phyloP scores from a whole-genome alignment of 2,113 vertebrate species.

The Larimichthys crocea region DNA sequence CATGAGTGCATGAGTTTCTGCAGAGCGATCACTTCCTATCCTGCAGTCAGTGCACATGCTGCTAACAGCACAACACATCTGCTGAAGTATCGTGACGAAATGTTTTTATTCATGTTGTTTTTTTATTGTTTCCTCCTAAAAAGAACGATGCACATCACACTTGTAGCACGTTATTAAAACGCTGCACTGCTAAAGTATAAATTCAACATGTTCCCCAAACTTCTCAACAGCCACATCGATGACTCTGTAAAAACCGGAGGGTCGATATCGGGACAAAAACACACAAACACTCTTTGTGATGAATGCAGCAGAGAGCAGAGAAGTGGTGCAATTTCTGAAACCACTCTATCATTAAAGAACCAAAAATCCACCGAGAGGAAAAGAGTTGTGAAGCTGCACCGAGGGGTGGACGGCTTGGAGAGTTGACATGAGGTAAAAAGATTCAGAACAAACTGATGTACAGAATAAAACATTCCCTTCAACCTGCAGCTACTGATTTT shows the following conservation, averaged over 20 bases:
- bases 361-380: background rate
- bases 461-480: background rate
- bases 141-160: background rate
- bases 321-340: constrained; percentile 17
- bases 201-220: background rate
- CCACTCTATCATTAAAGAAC: constrained; percentile 3
- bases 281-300: background rate
- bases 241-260: background rate
- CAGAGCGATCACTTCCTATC: background rate
- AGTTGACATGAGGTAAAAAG: background rate
- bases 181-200: background rate
- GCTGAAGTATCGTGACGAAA: background rate
- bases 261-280: constrained; percentile 10
- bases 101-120: background rate
- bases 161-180: background rate
- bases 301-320: constrained; percentile 10
- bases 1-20: constrained; percentile 3
- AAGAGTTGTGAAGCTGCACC: background rate
- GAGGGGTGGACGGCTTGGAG: background rate
- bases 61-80: background rate
- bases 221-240: background rate
- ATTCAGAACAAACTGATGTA: background rate
- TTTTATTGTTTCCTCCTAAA: background rate
- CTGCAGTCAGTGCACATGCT: background rate
- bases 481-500: background rate